Base-by-base conservation (phyloP, 2,113 vertebrate species). In the Syngnathus floridae region DNA sequence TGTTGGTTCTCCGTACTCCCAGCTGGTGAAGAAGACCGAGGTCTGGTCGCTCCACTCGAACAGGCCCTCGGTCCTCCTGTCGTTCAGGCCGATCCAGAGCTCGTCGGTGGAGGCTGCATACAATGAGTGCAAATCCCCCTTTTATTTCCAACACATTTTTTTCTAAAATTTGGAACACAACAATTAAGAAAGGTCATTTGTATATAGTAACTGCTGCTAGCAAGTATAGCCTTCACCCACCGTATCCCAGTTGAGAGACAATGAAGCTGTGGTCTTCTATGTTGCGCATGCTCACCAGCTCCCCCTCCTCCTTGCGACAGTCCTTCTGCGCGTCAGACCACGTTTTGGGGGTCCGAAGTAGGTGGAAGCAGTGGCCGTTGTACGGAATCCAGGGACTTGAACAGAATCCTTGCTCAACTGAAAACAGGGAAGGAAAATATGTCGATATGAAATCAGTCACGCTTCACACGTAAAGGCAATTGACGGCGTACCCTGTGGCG, bases 1-100 rank as follows among this genome's bases (percentile, higher is more conserved):
- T 13, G 86, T 84, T 5, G 96, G 95, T 61, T 94, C 89, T 38
- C 92, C 92, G 65, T 31, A 88, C 56, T 90, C 79, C 95, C 96
- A 98, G 67, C 81, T 92, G 35, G 91, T 93, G 65, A 93, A 97
- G 0, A 82, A 91, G 31, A 98, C 93, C 0, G 86, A 80, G 0
- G 92, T 90, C 14, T 91, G 88, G 76, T 98, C 96, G 0, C 91
- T 94, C 95, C 95, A 98, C 62, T 95, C 93, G 87, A 98, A 98
- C 72, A 93, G 89, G 84, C 96, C 92, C 57, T 95, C 91, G 56
- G 89, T 90, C 72, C 75, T 93, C 57, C 85, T 86, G 81, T 97
- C 95, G 60, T 96, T 97, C 77, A 98, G 73, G 26, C 96, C 96
- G 54, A 95, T 93, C 95, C 96, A 98, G 49, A 98, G 78, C 75